Conservation (phyloP, 1,140 invertebrate species). For the Bursaphelenchus mucronatus region DNA sequence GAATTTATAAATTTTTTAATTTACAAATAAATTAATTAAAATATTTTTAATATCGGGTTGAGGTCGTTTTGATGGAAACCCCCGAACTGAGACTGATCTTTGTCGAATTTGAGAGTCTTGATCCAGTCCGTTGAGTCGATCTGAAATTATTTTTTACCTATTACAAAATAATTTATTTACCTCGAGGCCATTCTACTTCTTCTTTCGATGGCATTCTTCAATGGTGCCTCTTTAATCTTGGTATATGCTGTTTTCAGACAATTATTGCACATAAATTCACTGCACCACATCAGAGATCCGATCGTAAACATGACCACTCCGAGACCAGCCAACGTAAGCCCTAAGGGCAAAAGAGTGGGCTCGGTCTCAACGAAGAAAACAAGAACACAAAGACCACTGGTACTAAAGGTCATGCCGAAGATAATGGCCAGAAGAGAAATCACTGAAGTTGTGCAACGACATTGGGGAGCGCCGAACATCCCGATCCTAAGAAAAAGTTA, state of each 20-base stretch:
- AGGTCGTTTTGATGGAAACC: conserved; percentile 6
- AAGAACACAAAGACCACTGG: conserved; percentile 30
- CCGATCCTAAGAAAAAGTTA: conserved; percentile 36
- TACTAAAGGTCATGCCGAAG: conserved; percentile 34
- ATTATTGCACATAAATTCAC: conserved; percentile 23
- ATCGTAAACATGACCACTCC: conserved; percentile 35
- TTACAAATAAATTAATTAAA: too few species aligned
- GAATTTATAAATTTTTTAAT: too few species aligned
- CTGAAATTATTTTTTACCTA: conserved; percentile 14
- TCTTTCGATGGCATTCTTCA: conserved; percentile 41
- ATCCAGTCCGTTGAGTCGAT: conserved; percentile 18
- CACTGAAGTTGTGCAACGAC: conserved; percentile 39
- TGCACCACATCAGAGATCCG: conserved; percentile 37
- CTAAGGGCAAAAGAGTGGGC: conserved; percentile 34
- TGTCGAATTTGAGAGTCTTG: conserved; percentile 24
- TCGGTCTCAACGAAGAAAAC: conserved; percentile 37
- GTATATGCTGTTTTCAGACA: conserved; percentile 26
- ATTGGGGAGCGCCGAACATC: conserved; percentile 35
- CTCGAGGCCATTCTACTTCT: conserved; percentile 36
- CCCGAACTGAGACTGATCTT: conserved; percentile 30
- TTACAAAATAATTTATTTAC: conserved; percentile 25
- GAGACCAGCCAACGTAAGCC: conserved; percentile 26
- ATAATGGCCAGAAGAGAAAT: conserved; percentile 34
- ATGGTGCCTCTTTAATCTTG: conserved; percentile 39
- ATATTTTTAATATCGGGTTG: too few species aligned